These are phyloP conservation scores for Phyllotreta striolata DNA, from an alignment of 2,888 invertebrate species.

Conservation along the genomic window DNA sequence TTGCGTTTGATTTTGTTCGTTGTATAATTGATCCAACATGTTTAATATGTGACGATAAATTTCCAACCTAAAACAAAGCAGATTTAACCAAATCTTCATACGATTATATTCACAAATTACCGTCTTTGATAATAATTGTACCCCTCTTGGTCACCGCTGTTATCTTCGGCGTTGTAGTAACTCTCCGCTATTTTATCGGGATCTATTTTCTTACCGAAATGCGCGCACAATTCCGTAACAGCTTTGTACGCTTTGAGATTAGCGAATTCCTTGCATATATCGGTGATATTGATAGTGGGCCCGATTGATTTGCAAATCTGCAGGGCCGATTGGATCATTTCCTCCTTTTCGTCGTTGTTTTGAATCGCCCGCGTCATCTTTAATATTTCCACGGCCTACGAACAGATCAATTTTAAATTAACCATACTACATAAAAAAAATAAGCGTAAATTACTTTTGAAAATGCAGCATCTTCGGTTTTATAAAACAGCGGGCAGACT, in stretches of 20 bases:
- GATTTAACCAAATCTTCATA: slow-evolving; percentile 20
- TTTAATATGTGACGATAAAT: slow-evolving; percentile 87
- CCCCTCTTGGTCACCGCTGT: slow-evolving; percentile 84
- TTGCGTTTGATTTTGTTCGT: slow-evolving; percentile 40
- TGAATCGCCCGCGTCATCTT: slow-evolving; percentile 79
- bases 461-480: slow-evolving; percentile 94
- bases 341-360: slow-evolving; percentile 78
- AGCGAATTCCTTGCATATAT: slow-evolving; percentile 86
- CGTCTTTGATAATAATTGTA: slow-evolving; percentile 52
- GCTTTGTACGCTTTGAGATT: slow-evolving; percentile 85
- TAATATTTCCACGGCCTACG: slow-evolving; percentile 85
- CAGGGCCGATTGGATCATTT: slow-evolving; percentile 79
- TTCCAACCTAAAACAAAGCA: slow-evolving; percentile 72
- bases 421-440: slow-evolving; percentile 4
- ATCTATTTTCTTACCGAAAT: slow-evolving; percentile 87
- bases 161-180: slow-evolving; percentile 86
- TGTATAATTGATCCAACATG: slow-evolving; percentile 75
- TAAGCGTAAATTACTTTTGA: slow-evolving; percentile 77
- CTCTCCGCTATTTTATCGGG: slow-evolving; percentile 87
- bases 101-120: slow-evolving; percentile 33
- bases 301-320: slow-evolving; percentile 89
- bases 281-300: slow-evolving; percentile 82
- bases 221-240: slow-evolving; percentile 86
- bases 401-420: slow-evolving; percentile 7
- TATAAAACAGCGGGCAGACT: slow-evolving; percentile 92